Evolutionary conservation across 2,888 invertebrate genomes (phyloP), one percentile per base, ranked within the genome.

Genomic region (Microplitis deprimator): DNA sequence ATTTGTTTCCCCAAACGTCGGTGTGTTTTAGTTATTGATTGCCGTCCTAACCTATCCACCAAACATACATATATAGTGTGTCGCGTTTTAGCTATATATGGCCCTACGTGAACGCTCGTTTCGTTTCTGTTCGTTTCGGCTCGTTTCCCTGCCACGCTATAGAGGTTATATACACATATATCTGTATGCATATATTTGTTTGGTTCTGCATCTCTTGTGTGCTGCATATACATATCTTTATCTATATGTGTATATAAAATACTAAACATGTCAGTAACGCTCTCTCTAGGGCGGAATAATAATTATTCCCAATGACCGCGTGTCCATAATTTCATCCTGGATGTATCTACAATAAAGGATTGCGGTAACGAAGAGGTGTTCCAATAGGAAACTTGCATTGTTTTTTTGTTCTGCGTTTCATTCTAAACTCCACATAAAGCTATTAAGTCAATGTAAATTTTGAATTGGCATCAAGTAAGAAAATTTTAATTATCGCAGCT

Each of bases 131-230:
- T 86, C 87, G 88, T 87, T 86, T 87, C 88, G 86, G 86, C 86
- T 87, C 88, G 88, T 87, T 88, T 87, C 88, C 85, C 85, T 77
- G 71, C 85, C 85, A 84, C 88, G 87, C 88, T 87, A 85, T 86
- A 86, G 86, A 50, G 50, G 50, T 50, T 50, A 50, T 50, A 50
- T 50, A 50, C 6, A 50, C 13, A 50, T 50, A 8, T 50, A 50
- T 50, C 50, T 50, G 3, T 50, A 50, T 50, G 50, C 85, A 81
- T 83, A 87, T 87, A 87, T 87, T 85, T 85, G 86, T 86, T 85
- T 86, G 85, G 83, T 85, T 85, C 86, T 86, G 87, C 86, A 87
- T 87, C 87, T 87, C 86, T 83, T 17, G 70, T 16, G 41, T 76
- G 71, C 68, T 39, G 70, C 75, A 77, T 50, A 50, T 50, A 8